These are phyloP conservation scores for Platerodrilus igneus DNA, from an alignment of 2,888 invertebrate species.

Conservation along the genomic window DNA sequence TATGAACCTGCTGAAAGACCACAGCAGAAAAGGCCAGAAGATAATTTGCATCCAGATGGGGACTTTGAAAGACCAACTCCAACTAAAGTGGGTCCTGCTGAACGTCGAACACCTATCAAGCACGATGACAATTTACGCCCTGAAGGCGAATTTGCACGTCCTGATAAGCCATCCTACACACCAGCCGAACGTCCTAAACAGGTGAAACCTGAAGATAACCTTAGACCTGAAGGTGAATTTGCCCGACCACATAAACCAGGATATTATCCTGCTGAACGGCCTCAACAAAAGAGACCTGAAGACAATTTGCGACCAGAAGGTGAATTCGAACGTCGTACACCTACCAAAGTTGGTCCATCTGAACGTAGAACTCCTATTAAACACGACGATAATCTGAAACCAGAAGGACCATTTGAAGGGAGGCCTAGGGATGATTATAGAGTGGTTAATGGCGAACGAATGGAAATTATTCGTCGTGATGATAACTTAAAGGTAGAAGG, in stretches of 20 bases:
- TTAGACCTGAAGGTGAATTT: constrained; percentile 50
- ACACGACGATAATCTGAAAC: constrained; percentile 48
- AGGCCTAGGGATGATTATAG: constrained; percentile 43
- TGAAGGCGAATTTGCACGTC: constrained; percentile 49
- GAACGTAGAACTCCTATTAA: constrained; percentile 44
- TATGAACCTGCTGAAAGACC: constrained; percentile 11
- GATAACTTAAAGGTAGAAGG: constrained; percentile 62
- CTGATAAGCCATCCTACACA: constrained; percentile 39
- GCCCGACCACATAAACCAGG: constrained; percentile 43
- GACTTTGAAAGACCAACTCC: constrained; percentile 50
- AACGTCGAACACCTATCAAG: constrained; percentile 46
- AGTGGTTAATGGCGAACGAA: constrained; percentile 50
- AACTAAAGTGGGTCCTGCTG: constrained; percentile 46
- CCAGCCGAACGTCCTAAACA: constrained; percentile 47
- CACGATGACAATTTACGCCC: constrained; percentile 55
- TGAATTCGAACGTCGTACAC: constrained; percentile 48
- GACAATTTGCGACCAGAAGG: constrained; percentile 54
- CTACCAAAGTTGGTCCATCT: constrained; percentile 34
- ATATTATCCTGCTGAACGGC: constrained; percentile 43
- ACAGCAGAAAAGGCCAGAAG: constrained; percentile 31
- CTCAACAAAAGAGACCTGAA: constrained; percentile 48
- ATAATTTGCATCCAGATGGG: constrained; percentile 60
- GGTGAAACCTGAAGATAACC: constrained; percentile 48
- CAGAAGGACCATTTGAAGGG: constrained; percentile 52
- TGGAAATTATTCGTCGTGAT: constrained; percentile 51